phyloP scores from a whole-genome alignment of 2,113 vertebrate species.

The Camelus dromedarius region DNA sequence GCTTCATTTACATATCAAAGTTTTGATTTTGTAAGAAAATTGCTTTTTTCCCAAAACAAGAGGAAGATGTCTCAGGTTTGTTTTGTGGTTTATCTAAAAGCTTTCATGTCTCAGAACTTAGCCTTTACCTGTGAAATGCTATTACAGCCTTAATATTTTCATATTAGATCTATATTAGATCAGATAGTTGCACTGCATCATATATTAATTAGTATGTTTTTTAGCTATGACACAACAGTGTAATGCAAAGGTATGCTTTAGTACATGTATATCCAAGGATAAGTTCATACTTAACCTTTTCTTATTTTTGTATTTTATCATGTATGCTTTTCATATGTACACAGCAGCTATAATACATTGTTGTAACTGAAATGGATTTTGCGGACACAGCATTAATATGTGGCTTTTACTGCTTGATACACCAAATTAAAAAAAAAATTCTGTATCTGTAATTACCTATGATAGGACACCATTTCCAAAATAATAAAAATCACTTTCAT shows the following conservation, averaged over 20 bases:
- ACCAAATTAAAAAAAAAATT: background rate
- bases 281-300: constrained; percentile 71
- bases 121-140: constrained; percentile 87
- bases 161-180: constrained; percentile 87
- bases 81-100: constrained; percentile 75
- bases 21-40: constrained; percentile 48
- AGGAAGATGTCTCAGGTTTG: constrained; percentile 78
- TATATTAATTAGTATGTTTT: constrained; percentile 71
- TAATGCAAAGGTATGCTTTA: constrained; percentile 52
- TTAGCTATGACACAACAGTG: constrained; percentile 56
- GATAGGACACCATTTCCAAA: constrained; percentile 72
- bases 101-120: constrained; percentile 86
- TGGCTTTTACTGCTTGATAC: constrained; percentile 34
- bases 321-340: constrained; percentile 82
- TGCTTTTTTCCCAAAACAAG: constrained; percentile 18
- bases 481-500: constrained; percentile 84
- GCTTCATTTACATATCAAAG: background rate
- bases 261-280: constrained; percentile 58
- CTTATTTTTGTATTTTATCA: constrained; percentile 75
- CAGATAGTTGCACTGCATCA: constrained; percentile 76
- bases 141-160: constrained; percentile 71
- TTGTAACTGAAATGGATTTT: constrained; percentile 45
- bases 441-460: constrained; percentile 10
- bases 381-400: background rate
- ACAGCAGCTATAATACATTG: constrained; percentile 65